These are phyloP conservation scores for Brenthis daphne DNA, from an alignment of 2,888 invertebrate genomes.

Conservation along the genomic window DNA sequence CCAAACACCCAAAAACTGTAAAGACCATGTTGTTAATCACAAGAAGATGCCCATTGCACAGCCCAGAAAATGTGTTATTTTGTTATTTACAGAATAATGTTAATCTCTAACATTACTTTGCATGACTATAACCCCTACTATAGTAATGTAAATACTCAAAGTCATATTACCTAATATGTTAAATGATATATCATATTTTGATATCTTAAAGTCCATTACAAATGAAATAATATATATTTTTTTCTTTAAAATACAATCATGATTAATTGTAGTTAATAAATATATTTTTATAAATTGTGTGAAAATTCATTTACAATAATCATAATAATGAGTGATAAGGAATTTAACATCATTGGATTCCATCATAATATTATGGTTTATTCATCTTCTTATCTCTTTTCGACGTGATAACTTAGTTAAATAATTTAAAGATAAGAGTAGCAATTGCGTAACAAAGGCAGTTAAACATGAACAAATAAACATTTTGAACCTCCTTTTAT, in stretches of 20 bases:
- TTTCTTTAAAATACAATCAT: too few species aligned
- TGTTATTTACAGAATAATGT: not conserved
- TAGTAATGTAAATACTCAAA: too few species aligned
- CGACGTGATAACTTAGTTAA: not conserved
- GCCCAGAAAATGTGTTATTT: slow-evolving; percentile 13
- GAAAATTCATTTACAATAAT: too few species aligned
- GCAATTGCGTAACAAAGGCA: not conserved
- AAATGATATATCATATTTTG: too few species aligned
- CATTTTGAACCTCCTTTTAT: too few species aligned
- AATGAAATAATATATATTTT: too few species aligned
- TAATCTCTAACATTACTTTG: not conserved
- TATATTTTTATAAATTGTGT: too few species aligned
- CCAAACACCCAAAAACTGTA: slow-evolving; percentile 98
- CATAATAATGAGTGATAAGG: not conserved
- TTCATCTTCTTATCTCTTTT: slow-evolving; percentile 5
- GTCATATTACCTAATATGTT: too few species aligned
- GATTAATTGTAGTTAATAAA: too few species aligned
- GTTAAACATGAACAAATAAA: not conserved
- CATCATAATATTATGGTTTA: not conserved
- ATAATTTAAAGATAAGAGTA: slow-evolving; percentile 1
- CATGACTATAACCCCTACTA: too few species aligned
- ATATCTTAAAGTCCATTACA: too few species aligned
- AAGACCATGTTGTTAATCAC: slow-evolving; percentile 71
- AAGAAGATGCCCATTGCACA: slow-evolving; percentile 46
- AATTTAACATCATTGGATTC: not conserved